A percentile compares a stretch with the other conserved stretches of the same genome.
Conservation (phyloP, 2,888 invertebrate genomes). For the Nephrotoma appendiculata region DNA sequence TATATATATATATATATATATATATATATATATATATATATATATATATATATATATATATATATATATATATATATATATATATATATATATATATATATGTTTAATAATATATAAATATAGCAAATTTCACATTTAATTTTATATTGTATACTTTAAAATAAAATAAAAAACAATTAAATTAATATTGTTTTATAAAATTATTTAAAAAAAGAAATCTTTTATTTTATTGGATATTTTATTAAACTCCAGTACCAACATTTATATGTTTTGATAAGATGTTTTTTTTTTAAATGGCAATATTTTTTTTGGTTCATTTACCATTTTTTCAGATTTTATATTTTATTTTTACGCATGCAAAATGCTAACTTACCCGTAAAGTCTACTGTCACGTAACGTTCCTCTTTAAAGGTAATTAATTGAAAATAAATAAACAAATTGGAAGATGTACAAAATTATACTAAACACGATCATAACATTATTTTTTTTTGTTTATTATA, state of each 20-base stretch:
- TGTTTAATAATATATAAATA: not conserved
- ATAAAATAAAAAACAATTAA: not conserved
- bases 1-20: not conserved
- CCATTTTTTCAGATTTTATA: no score
- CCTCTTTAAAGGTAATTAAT: conserved; percentile 40
- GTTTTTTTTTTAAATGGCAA: not conserved
- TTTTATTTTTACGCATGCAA: not conserved
- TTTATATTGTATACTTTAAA: not conserved
- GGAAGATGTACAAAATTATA: not conserved
- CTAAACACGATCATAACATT: no score
- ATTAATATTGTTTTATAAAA: not conserved
- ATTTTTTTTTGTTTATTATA: no score
- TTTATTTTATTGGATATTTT: not conserved
- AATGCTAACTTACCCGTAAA: conserved; percentile 53
- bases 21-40: not conserved
- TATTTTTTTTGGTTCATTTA: no score
- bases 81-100: not conserved
- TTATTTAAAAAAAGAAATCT: conserved; percentile 1
- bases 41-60: not conserved
- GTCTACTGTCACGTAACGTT: conserved; percentile 81
- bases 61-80: not conserved
- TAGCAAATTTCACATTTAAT: not conserved
- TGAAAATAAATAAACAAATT: conserved; percentile 2
- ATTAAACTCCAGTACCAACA: not conserved
- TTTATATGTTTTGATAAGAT: not conserved